A percentile compares a stretch with the other conserved stretches of the same genome.
Conservation (phyloP, 2,113 vertebrate genomes). For the Papio anubis region DNA sequence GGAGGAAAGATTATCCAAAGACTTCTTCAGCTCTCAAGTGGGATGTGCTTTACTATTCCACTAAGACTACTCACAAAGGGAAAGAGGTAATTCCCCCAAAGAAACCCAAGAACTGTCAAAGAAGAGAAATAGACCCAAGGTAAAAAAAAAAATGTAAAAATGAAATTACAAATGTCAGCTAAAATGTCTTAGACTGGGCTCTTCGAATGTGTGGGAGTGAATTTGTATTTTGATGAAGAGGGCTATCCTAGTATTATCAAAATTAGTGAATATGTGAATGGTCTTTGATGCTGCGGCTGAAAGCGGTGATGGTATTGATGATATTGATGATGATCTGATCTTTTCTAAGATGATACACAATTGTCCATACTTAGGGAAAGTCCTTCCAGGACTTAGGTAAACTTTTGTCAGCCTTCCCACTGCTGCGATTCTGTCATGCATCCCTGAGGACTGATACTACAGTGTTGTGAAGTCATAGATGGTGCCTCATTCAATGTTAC, state of each 20-base stretch:
- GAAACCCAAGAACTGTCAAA: not conserved
- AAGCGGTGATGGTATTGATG: not conserved
- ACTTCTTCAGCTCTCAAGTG: not conserved
- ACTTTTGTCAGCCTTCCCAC: not conserved
- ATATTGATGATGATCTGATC: not conserved
- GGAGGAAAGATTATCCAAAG: not conserved
- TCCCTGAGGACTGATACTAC: not conserved
- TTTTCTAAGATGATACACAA: conserved; percentile 6
- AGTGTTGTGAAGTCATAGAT: not conserved
- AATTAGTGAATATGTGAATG: not conserved
- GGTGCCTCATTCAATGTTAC: not conserved
- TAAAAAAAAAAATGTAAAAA: not conserved
- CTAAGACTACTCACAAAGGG: not conserved
- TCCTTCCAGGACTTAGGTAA: not conserved
- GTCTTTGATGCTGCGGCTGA: not conserved
- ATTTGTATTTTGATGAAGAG: not conserved
- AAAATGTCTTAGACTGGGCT: not conserved
- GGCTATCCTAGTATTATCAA: not conserved
- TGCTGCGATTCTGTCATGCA: not conserved
- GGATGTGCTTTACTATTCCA: not conserved
- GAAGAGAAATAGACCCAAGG: not conserved
- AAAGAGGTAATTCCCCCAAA: not conserved
- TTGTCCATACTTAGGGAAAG: not conserved
- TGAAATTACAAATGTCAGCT: not conserved
- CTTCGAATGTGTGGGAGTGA: not conserved